Conservation (phyloP, 2,113 vertebrate species). For the Chroicocephalus ridibundus region DNA sequence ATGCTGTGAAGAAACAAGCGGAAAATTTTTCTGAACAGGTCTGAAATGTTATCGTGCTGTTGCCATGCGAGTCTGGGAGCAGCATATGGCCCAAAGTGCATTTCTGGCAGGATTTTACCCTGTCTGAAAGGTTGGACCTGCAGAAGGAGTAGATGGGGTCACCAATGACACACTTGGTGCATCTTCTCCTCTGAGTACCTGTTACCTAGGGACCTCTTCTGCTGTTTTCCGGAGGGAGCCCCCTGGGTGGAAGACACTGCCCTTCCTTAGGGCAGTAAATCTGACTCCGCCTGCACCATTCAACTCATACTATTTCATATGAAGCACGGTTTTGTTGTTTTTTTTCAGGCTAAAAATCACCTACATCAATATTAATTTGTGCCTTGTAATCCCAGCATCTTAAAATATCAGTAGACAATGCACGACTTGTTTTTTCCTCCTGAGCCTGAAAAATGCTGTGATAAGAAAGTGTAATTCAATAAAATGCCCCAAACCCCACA, state of each 20-base stretch:
- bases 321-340: neutral
- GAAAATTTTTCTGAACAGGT: neutral
- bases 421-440: neutral
- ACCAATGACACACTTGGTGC: neutral
- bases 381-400: neutral
- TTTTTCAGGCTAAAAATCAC: neutral
- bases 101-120: neutral
- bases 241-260: accelerated
- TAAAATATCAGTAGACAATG: neutral
- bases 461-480: neutral
- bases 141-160: neutral
- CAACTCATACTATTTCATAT: neutral
- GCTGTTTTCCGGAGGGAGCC: neutral
- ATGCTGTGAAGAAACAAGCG: neutral
- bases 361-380: neutral
- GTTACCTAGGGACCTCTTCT: neutral
- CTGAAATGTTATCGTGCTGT: neutral
- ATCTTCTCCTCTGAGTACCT: neutral
- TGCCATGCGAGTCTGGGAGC: neutral
- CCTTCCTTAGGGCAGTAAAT: neutral
- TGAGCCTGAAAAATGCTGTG: neutral
- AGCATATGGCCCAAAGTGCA: neutral
- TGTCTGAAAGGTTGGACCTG: accelerated
- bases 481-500: neutral
- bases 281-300: neutral